Conservation (phyloP, 2,888 invertebrate species). For the Drosophila austrosaltans region DNA sequence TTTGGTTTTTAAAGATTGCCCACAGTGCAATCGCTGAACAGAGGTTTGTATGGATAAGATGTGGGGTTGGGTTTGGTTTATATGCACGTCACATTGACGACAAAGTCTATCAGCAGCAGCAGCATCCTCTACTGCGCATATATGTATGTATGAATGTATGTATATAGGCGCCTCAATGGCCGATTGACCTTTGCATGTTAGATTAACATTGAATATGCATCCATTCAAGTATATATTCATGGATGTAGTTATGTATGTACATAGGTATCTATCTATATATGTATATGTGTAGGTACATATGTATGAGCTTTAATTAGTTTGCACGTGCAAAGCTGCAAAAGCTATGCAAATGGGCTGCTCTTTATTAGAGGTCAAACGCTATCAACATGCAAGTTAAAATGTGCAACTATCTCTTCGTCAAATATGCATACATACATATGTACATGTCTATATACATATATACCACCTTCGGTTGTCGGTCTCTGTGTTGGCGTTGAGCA, state of each 20-base stretch:
- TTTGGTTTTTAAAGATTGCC: background rate
- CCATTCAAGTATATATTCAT: conserved; percentile 1
- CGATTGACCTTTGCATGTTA: conserved; percentile 78
- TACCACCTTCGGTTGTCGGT: background rate
- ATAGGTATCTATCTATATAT: background rate
- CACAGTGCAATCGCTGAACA: background rate
- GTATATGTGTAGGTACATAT: conserved; percentile 15
- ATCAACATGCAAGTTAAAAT: conserved; percentile 37
- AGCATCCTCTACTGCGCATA: conserved; percentile 46
- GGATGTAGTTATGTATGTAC: background rate
- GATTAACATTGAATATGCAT: conserved; percentile 68
- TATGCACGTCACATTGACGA: conserved; percentile 39
- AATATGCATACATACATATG: background rate
- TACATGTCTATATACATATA: background rate
- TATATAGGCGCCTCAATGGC: conserved; percentile 62
- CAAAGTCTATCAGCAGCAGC: conserved; percentile 42
- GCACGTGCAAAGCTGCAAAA: conserved; percentile 64
- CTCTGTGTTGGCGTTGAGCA: conserved; percentile 17
- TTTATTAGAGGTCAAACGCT: conserved; percentile 66
- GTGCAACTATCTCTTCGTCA: conserved; percentile 25
- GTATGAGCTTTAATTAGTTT: conserved; percentile 58
- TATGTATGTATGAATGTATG: conserved; percentile 18
- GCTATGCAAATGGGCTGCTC: conserved; percentile 54
- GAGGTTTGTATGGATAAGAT: background rate
- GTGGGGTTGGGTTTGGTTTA: conserved; percentile 32